Conservation (phyloP, 2,797 vertebrate species). For the Petrocephalus schoutedeni region DNA sequence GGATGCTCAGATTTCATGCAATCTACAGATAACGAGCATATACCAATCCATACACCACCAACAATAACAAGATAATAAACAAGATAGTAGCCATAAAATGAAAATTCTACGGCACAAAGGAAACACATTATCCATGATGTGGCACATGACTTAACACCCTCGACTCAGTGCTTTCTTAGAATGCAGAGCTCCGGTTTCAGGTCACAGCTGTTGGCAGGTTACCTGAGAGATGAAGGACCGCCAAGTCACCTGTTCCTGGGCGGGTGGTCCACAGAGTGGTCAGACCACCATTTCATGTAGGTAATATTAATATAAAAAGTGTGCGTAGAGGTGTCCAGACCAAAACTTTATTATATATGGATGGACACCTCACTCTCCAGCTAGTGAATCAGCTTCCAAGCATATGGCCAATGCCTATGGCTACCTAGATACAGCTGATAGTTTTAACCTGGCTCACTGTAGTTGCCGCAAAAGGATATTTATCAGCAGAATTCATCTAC, state of each 20-base stretch:
- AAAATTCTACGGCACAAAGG: neutral
- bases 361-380: neutral
- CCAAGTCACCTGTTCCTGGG: neutral
- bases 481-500: neutral
- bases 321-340: neutral
- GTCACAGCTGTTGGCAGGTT: neutral
- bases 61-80: slow-evolving; percentile 15
- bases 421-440: neutral
- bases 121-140: neutral
- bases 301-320: neutral
- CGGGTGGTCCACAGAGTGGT: neutral
- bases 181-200: neutral
- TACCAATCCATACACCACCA: neutral
- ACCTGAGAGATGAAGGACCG: neutral
- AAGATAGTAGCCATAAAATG: neutral
- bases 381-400: neutral
- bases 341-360: neutral
- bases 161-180: neutral
- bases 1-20: neutral
- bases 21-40: neutral
- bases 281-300: neutral
- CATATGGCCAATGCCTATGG: neutral
- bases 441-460: neutral
- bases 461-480: neutral
- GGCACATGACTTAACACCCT: neutral